phyloP scores from a whole-genome alignment of 2,113 vertebrate genomes.

The Brachyistius frenatus region DNA sequence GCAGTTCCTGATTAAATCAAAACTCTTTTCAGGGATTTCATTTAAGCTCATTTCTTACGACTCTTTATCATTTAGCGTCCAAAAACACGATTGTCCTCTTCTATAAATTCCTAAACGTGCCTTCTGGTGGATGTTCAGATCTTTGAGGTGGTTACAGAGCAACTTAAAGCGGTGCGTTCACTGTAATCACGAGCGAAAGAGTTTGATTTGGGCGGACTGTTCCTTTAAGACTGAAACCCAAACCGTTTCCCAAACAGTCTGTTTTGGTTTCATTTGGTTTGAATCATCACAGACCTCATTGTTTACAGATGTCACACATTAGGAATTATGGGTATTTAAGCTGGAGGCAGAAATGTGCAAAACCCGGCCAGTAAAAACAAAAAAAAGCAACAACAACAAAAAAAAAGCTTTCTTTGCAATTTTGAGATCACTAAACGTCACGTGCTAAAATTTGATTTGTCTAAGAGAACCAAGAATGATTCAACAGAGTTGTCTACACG shows the following conservation, averaged over 20 bases:
- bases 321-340: background rate
- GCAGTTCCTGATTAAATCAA: too few relatives aligned
- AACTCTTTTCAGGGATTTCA: too few relatives aligned
- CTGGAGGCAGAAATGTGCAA: background rate
- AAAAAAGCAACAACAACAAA: background rate
- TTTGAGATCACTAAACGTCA: background rate
- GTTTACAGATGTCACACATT: slow-evolving; percentile 3
- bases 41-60: too few relatives aligned
- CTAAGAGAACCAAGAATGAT: too few relatives aligned
- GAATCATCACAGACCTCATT: background rate
- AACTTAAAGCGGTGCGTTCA: background rate
- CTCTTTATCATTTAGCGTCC: too few relatives aligned
- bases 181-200: background rate
- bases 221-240: background rate
- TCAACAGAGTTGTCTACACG: background rate
- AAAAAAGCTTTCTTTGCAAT: background rate
- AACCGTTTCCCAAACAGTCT: slow-evolving; percentile 2
- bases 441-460: background rate
- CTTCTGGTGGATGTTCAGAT: background rate
- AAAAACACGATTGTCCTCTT: background rate
- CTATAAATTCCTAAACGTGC: background rate
- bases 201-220: background rate
- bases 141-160: too few relatives aligned
- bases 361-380: too few relatives aligned
- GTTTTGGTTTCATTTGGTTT: background rate